Base-by-base conservation (phyloP, 1,140 invertebrate species). In the Phymastichus coffea region DNA sequence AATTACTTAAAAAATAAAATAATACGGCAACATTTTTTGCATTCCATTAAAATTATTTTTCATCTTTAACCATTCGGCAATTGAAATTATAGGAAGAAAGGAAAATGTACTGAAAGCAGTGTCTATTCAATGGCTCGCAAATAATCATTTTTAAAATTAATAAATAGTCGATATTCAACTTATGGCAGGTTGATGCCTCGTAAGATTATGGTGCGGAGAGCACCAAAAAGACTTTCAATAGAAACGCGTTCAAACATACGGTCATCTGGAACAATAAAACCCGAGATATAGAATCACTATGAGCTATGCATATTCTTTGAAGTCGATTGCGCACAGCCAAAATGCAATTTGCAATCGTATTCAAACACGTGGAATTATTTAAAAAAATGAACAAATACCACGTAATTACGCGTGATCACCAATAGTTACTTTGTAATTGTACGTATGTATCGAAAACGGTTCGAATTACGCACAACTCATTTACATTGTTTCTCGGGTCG, bases 131-230 rank as follows among this genome's bases (percentile, higher is more conserved):
- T n/a, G 2, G 19, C 35, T 23, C 41, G 20, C 25, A 33, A 37
- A 37, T 22, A 47, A 60, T n/a, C n/a, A n/a, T 44, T 20, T 12
- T 44, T 35, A 52, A 38, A 14, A 38, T 53, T 60, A 40, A 54
- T 60, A 54, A 60, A 60, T 60, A 60, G 47, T 40, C 48, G 47
- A 38, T 54, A 48, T 48, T 58, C 14, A 58, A 58, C 38, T 47
- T 23, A n/a, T 15, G 30, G 40, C 41, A 59, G 22, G 15, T 7
- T 0, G 22, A 17, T 26, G 48, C 41, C 40, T 43, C 19, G 14
- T 44, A 15, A 26, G 8, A 30, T 60, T 60, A 44, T 15, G 15
- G 23, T 20, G 25, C 43, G 4, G 19, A 2, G 19, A 22, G 35
- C 19, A 44, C 23, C 57, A 53, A 54, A 54, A 60, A 46, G 12